Conservation (phyloP, 2,797 vertebrate genomes). For the Odontamblyopus lacepedii region DNA sequence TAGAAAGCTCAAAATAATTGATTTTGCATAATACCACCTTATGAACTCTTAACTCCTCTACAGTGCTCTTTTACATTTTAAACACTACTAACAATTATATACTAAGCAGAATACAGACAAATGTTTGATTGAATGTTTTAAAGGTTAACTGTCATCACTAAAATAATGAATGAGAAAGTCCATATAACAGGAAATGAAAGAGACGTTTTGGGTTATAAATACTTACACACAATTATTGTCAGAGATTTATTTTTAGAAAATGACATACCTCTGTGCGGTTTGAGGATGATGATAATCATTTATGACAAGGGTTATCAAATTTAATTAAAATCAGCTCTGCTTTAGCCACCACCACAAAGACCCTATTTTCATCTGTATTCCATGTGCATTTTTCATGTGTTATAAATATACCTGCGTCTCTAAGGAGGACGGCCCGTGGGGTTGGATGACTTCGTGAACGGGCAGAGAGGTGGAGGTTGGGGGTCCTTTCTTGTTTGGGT, state of each 20-base stretch:
- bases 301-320: neutral
- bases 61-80: neutral
- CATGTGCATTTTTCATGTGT: neutral
- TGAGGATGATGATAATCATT: neutral
- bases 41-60: neutral
- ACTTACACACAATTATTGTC: neutral
- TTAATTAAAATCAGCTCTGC: neutral
- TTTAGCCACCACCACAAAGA: neutral
- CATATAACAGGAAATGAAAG: neutral
- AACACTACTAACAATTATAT: neutral
- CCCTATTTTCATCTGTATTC: neutral
- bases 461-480: slow-evolving; percentile 70
- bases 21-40: too few relatives aligned
- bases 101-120: neutral
- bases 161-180: neutral
- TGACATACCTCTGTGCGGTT: neutral
- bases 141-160: neutral
- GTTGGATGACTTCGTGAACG: slow-evolving; percentile 88
- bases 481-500: slow-evolving; percentile 90
- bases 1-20: too few relatives aligned
- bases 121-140: neutral
- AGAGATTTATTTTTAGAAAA: neutral
- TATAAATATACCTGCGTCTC: slow-evolving; percentile 86
- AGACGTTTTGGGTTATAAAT: neutral
- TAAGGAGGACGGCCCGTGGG: slow-evolving; percentile 79